These are phyloP conservation scores for Molorchus minor DNA, from an alignment of 2,888 invertebrate genomes.

Conservation along the genomic window DNA sequence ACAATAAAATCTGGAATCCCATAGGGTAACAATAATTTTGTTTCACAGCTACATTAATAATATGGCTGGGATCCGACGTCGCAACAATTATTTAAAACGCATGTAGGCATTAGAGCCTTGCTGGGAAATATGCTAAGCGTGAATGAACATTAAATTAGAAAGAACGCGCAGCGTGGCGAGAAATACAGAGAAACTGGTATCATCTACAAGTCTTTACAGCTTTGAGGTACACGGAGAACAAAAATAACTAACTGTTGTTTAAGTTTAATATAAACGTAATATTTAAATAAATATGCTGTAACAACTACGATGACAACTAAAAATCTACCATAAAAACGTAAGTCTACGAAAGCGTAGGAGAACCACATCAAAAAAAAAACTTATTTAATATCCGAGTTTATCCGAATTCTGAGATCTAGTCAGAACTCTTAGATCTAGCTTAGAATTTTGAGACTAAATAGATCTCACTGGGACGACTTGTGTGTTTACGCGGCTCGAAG, in stretches of 20 bases:
- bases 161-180: conserved; percentile 58
- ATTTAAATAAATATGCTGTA: no score
- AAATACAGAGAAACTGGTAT: conserved; percentile 50
- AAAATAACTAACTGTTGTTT: not conserved
- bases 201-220: conserved; percentile 39
- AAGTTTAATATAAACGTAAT: no score
- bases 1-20: conserved; percentile 23
- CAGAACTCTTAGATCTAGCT: no score
- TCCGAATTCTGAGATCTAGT: no score
- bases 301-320: no score
- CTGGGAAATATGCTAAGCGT: conserved; percentile 59
- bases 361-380: no score
- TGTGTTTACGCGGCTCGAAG: no score
- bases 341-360: no score
- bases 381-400: no score
- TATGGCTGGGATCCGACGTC: conserved; percentile 44
- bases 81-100: conserved; percentile 59
- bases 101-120: conserved; percentile 58
- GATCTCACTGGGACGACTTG: no score
- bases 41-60: conserved; percentile 19
- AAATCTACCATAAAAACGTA: no score
- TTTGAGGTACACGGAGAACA: conserved; percentile 16
- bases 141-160: conserved; percentile 59
- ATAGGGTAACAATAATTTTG: conserved; percentile 23
- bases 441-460: no score